Percentiles rank a stretch among this genome's conserved stretches.
These are phyloP conservation scores for Heterodera filipjevi DNA, from an alignment of 2,888 invertebrate species.

Conservation along the genomic window DNA sequence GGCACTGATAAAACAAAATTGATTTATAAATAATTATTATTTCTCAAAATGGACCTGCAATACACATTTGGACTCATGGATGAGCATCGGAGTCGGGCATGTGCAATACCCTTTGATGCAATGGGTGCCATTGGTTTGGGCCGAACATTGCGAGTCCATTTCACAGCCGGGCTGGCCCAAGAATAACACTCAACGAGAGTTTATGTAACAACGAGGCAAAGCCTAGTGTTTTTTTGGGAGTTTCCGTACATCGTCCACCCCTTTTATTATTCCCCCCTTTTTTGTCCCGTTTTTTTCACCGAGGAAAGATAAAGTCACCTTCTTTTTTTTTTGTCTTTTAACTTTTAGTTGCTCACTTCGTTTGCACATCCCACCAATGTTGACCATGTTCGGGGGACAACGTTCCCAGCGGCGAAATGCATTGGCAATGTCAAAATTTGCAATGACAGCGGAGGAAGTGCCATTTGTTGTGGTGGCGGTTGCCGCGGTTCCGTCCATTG, in stretches of 20 bases:
- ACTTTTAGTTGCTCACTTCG: slow-evolving; percentile 37
- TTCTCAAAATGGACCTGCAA: slow-evolving; percentile 1
- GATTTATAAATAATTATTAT: neutral
- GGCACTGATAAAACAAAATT: slow-evolving; percentile 45
- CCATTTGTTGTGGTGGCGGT: neutral
- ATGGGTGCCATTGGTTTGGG: slow-evolving; percentile 53
- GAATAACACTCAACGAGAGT: slow-evolving; percentile 47
- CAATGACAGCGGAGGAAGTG: neutral
- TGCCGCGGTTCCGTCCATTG: no score
- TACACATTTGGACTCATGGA: slow-evolving; percentile 60
- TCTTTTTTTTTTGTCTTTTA: no score
- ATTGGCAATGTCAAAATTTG: neutral
- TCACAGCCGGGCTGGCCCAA: slow-evolving; percentile 64
- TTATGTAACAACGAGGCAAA: neutral
- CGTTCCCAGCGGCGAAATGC: neutral
- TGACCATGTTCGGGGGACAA: slow-evolving; percentile 45
- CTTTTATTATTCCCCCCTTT: no score
- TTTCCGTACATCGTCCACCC: no score
- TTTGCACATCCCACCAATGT: slow-evolving; percentile 44
- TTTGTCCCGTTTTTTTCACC: no score
- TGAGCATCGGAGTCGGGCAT: slow-evolving; percentile 55
- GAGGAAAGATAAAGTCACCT: no score
- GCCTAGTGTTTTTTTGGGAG: neutral
- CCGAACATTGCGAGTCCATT: slow-evolving; percentile 57
- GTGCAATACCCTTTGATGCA: slow-evolving; percentile 61